Conservation (phyloP, 1,140 invertebrate species). For the Brachionus rotundiformis region DNA sequence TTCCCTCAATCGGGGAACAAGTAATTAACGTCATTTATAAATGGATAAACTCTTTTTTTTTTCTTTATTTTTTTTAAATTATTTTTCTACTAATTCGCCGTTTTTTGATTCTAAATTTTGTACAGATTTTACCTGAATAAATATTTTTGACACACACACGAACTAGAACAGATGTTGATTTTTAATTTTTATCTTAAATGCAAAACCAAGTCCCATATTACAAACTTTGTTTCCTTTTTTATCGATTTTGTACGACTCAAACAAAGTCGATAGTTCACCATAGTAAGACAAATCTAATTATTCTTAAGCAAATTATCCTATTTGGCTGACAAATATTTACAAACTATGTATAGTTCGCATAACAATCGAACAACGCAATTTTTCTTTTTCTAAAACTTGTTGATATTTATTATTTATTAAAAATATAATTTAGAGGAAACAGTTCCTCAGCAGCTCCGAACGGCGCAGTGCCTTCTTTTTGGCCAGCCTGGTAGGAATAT, state of each 20-base stretch:
- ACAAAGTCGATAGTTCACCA: not conserved
- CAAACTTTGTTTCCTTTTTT: not conserved
- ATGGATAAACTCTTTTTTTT: conserved; percentile 14
- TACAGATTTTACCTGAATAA: conserved; percentile 3
- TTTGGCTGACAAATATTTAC: too few species aligned
- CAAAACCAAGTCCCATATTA: not conserved
- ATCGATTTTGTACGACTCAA: too few species aligned
- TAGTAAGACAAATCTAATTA: too few species aligned
- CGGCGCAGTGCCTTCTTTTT: too few species aligned
- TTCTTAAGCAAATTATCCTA: too few species aligned
- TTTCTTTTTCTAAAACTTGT: too few species aligned
- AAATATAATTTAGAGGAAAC: too few species aligned
- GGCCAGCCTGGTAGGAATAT: too few species aligned
- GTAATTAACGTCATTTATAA: conserved; percentile 24
- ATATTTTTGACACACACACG: conserved; percentile 16
- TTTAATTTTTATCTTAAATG: not conserved
- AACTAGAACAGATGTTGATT: conserved; percentile 18
- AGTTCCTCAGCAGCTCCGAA: too few species aligned
- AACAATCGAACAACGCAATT: too few species aligned
- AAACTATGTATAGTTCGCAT: too few species aligned
- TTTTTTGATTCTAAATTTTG: not conserved
- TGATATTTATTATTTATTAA: too few species aligned
- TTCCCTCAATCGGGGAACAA: not conserved
- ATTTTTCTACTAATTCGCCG: not conserved
- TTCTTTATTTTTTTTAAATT: not conserved